These are phyloP conservation scores for Porites australiensis DNA, from an alignment of 64 coral and sea anemone genomes.

Conservation along the genomic window DNA sequence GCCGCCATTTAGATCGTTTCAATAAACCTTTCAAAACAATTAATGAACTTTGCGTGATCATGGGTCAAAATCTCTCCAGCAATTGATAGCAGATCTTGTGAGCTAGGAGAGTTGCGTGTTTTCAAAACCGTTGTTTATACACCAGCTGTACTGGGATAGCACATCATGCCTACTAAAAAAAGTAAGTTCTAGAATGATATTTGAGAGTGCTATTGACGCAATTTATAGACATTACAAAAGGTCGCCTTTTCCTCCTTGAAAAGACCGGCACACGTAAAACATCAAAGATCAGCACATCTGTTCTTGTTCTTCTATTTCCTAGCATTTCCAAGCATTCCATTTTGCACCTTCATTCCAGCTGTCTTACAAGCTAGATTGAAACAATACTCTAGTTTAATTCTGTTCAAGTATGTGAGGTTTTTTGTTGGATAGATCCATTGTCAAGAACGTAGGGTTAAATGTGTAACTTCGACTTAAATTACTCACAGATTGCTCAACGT, in stretches of 20 bases:
- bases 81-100: slow-evolving; percentile 14
- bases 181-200: slow-evolving; percentile 29
- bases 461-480: too few relatives aligned
- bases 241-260: not conserved
- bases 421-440: not conserved
- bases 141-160: not conserved
- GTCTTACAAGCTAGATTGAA: not conserved
- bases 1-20: not conserved
- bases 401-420: not conserved
- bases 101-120: not conserved
- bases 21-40: slow-evolving; percentile 17
- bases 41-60: slow-evolving; percentile 6
- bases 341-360: too few relatives aligned
- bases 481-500: too few relatives aligned
- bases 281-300: not conserved
- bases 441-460: not conserved
- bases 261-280: too few relatives aligned
- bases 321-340: not conserved
- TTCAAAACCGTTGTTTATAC: not conserved
- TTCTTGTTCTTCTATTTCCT: not conserved
- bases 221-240: not conserved
- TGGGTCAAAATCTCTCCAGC: slow-evolving; percentile 16
- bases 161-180: slow-evolving; percentile 19
- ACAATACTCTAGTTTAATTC: not conserved
- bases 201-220: not conserved